Conservation (phyloP, 2,113 vertebrate genomes). For the Urocynchramus pylzowi region DNA sequence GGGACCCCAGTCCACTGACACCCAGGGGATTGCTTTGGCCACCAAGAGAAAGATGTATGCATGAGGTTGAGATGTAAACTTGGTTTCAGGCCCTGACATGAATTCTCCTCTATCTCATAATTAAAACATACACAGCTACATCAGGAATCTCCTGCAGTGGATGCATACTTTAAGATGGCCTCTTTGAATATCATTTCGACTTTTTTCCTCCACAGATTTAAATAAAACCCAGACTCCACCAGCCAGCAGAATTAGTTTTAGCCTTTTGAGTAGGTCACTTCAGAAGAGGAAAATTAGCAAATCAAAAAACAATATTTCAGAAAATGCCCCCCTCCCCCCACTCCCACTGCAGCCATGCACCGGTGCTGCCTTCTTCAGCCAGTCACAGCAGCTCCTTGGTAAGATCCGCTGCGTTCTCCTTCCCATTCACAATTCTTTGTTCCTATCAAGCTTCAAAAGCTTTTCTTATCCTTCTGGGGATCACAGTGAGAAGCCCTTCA, state of each 20-base stretch:
- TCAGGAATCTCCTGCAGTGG: not conserved
- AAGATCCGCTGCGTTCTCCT: rapidly evolving
- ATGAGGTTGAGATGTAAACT: not conserved
- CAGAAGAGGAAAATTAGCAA: not conserved
- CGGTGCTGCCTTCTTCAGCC: rapidly evolving
- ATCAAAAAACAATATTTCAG: not conserved
- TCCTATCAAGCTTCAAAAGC: not conserved
- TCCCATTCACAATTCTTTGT: rapidly evolving
- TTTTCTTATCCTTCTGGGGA: not conserved
- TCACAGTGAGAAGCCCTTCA: not conserved
- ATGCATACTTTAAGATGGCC: not conserved
- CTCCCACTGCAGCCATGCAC: not conserved
- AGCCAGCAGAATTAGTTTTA: not conserved
- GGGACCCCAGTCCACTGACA: rapidly evolving
- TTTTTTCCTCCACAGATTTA: not conserved
- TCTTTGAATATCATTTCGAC: not conserved
- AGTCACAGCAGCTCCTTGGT: rapidly evolving
- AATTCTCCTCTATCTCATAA: not conserved
- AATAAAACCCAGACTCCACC: not conserved
- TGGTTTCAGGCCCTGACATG: not conserved
- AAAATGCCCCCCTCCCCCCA: rapidly evolving
- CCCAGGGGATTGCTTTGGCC: not conserved
- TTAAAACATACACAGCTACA: not conserved
- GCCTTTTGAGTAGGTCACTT: not conserved
- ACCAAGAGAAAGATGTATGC: not conserved